Conservation (phyloP, 1,140 invertebrate genomes). For the Vanessa atalanta region DNA sequence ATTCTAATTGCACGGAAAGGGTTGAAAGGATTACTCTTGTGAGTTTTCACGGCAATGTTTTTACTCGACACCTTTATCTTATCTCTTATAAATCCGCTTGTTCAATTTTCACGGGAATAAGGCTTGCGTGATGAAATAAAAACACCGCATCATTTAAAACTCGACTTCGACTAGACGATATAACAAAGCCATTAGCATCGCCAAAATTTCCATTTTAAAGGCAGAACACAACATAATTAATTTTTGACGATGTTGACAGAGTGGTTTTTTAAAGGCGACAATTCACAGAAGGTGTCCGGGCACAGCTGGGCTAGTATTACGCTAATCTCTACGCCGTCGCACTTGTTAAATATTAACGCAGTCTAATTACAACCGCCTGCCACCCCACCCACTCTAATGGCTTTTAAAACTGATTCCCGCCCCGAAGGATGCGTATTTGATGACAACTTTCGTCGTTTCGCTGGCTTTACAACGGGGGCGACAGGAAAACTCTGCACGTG, state of each 20-base stretch:
- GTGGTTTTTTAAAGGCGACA: slow-evolving; percentile 69
- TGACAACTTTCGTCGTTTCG: slow-evolving; percentile 72
- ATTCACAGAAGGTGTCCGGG: slow-evolving; percentile 62
- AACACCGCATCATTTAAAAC: slow-evolving; percentile 36
- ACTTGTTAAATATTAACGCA: slow-evolving; percentile 81
- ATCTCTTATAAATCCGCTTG: slow-evolving; percentile 33
- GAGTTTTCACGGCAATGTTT: slow-evolving; percentile 51
- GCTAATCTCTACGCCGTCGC: slow-evolving; percentile 72
- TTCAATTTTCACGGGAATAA: slow-evolving; percentile 16
- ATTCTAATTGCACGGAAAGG: slow-evolving; percentile 73
- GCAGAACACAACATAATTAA: slow-evolving; percentile 66
- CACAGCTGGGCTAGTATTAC: slow-evolving; percentile 63
- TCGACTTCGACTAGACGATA: slow-evolving; percentile 29
- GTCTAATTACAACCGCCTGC: slow-evolving; percentile 73
- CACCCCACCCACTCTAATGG: slow-evolving; percentile 73
- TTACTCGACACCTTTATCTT: slow-evolving; percentile 38
- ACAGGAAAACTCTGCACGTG: slow-evolving; percentile 41
- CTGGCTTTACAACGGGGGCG: slow-evolving; percentile 43
- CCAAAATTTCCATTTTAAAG: slow-evolving; percentile 55
- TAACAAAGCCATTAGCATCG: slow-evolving; percentile 63
- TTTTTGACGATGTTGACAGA: slow-evolving; percentile 71
- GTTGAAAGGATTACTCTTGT: slow-evolving; percentile 64
- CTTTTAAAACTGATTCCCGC: slow-evolving; percentile 80
- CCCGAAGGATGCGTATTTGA: slow-evolving; percentile 78
- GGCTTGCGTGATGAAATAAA: slow-evolving; percentile 41